Evolutionary conservation across 2,888 invertebrate genomes (phyloP).

Genomic region (Anodontia alba): DNA sequence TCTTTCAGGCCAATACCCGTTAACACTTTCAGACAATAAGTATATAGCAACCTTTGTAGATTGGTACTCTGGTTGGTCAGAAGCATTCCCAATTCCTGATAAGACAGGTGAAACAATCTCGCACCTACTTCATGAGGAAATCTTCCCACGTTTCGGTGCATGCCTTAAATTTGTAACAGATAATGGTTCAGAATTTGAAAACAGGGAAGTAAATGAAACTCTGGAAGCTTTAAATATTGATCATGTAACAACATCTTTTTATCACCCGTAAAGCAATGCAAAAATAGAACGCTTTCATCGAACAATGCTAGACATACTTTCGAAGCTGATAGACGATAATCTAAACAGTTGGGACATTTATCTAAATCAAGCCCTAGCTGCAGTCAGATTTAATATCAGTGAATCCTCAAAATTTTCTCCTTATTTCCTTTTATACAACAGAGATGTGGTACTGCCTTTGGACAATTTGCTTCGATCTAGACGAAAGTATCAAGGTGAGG

Average conservation of each 20-base stretch:
- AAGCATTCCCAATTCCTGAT: conserved; percentile 29
- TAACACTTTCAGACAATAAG: conserved; percentile 25
- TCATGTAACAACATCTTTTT: conserved; percentile 25
- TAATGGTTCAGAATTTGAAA: conserved; percentile 36
- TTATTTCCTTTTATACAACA: conserved; percentile 30
- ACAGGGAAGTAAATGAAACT: conserved; percentile 20
- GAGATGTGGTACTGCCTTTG: conserved; percentile 36
- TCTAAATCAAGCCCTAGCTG: conserved; percentile 50
- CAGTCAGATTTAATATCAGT: conserved; percentile 41
- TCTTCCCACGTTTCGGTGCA: conserved; percentile 15
- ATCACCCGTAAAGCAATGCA: conserved; percentile 20
- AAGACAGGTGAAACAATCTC: conserved; percentile 16
- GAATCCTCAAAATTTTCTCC: conserved; percentile 31
- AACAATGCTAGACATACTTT: conserved; percentile 25
- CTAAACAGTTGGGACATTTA: conserved; percentile 42
- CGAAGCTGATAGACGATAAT: conserved; percentile 30
- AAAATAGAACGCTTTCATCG: conserved; percentile 36
- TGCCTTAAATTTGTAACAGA: conserved; percentile 35
- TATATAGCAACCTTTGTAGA: conserved; percentile 29
- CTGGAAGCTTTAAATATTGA: conserved; percentile 25
- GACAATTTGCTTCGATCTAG: conserved; percentile 34
- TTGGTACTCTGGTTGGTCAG: conserved; percentile 23
- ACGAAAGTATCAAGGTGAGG: conserved; percentile 22
- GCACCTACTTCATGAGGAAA: background rate
- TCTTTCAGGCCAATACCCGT: conserved; percentile 34